Percentiles rank a stretch among this genome's conserved stretches.
Conservation (phyloP, 35 echinoderm and acorn worm species). For the Diadema setosum region DNA sequence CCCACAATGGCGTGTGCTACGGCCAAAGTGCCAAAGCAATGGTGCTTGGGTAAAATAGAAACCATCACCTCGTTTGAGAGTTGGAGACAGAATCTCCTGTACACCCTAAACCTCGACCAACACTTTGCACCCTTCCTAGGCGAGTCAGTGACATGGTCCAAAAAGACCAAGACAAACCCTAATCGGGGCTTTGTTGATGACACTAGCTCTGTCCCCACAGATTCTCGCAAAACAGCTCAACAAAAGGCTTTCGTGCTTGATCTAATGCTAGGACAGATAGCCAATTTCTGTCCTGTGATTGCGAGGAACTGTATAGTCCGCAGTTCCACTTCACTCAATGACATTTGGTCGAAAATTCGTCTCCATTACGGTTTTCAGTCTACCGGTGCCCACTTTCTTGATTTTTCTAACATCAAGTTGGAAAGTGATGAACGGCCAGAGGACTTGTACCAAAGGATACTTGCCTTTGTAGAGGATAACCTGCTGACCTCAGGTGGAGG, state of each 20-base stretch:
- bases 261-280: constrained; percentile 53
- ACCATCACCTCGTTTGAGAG: constrained; percentile 52
- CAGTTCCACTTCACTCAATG: constrained; percentile 1
- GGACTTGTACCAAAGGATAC: constrained; percentile 40
- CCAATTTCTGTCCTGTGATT: constrained; percentile 54
- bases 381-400: constrained; percentile 26
- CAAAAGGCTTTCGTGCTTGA: constrained; percentile 36
- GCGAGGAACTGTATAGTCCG: constrained; percentile 27
- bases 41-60: constrained; percentile 30
- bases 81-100: constrained; percentile 3
- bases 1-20: no score
- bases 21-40: constrained; percentile 42
- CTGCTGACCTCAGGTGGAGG: neutral
- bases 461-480: constrained; percentile 35
- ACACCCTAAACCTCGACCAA: constrained; percentile 50
- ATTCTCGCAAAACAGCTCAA: neutral
- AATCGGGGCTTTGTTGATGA: constrained; percentile 32
- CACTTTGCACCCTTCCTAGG: constrained; percentile 56
- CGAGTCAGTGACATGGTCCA: constrained; percentile 18
- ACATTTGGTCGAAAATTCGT: constrained; percentile 39
- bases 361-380: constrained; percentile 49
- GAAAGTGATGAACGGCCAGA: constrained; percentile 26
- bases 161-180: constrained; percentile 25
- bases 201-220: neutral
- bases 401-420: constrained; percentile 12